A percentile compares a stretch with the other conserved stretches of the same genome.
Evolutionary conservation across 2,797 vertebrate genomes (phyloP).

Genomic region (Coregonus sp.): DNA sequence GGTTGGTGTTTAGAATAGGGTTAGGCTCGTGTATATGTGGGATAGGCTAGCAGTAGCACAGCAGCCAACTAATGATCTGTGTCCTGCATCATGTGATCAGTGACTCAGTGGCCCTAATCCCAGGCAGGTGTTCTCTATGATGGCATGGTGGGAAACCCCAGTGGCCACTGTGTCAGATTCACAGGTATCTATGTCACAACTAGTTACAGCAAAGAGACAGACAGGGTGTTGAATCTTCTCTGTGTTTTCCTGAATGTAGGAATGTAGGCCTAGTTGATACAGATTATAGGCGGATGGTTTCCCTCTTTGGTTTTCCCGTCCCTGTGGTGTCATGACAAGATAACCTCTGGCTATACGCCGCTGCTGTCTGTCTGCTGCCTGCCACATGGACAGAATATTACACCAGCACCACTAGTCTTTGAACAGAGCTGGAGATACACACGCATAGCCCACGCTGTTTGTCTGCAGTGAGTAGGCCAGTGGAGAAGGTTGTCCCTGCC

Average conservation of each 20-base stretch:
- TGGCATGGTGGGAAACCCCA: conserved; percentile 32
- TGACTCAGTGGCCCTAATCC: conserved; percentile 43
- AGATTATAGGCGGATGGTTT: background rate
- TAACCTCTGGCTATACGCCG: background rate
- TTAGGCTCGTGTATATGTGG: background rate
- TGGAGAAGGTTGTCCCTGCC: background rate
- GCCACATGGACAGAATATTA: conserved; percentile 10
- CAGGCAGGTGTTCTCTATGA: conserved; percentile 42
- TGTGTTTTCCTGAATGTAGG: background rate
- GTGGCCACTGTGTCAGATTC: conserved; percentile 9
- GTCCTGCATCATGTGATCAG: conserved; percentile 48
- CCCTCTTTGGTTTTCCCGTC: background rate
- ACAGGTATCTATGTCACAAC: background rate
- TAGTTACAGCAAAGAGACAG: background rate
- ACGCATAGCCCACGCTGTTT: background rate
- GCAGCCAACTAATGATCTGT: conserved; percentile 42
- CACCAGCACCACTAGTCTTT: conserved; percentile 1
- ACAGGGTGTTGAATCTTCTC: background rate
- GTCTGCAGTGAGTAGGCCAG: background rate
- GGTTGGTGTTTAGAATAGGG: background rate
- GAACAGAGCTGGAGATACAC: conserved; percentile 1
- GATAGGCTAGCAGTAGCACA: background rate
- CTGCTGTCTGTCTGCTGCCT: background rate
- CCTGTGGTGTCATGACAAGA: conserved; percentile 2
- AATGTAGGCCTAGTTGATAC: background rate